phyloP scores from a whole-genome alignment of 2,113 vertebrate genomes.

The Malurus alboscapulatus region DNA sequence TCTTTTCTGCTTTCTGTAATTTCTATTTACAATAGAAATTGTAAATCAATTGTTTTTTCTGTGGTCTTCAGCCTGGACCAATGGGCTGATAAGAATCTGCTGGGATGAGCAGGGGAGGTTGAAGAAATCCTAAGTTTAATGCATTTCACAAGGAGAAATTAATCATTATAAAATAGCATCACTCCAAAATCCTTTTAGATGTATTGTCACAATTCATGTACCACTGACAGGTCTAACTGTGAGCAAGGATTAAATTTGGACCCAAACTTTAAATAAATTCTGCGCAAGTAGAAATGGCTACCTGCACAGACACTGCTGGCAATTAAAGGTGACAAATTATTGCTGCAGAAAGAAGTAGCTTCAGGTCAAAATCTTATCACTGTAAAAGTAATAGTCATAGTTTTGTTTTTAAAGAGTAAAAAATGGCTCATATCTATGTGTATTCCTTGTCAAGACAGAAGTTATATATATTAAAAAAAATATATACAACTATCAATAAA shows the following conservation, averaged over 20 bases:
- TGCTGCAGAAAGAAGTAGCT: not conserved
- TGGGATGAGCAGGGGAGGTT: not conserved
- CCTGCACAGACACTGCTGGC: not conserved
- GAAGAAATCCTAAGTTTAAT: not conserved
- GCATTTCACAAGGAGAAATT: not conserved
- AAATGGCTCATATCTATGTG: not conserved
- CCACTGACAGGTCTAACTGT: not conserved
- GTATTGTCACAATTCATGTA: not conserved
- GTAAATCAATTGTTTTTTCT: too few species aligned
- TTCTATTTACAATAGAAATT: too few species aligned
- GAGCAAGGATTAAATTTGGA: not conserved
- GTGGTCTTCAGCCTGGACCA: not conserved
- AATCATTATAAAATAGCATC: not conserved
- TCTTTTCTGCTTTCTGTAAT: not conserved
- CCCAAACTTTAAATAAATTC: not conserved
- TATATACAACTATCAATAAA: not conserved
- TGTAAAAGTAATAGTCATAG: not conserved
- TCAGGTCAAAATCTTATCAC: not conserved
- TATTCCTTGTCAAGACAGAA: not conserved
- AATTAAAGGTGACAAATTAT: conserved; percentile 6
- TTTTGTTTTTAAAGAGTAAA: not conserved
- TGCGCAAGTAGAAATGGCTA: not conserved
- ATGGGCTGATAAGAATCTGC: not conserved
- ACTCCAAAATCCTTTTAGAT: not conserved
- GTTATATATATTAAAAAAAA: not conserved